Evolutionary conservation across 2,888 invertebrate species (phyloP).

Genomic region (Tinea pellionella): DNA sequence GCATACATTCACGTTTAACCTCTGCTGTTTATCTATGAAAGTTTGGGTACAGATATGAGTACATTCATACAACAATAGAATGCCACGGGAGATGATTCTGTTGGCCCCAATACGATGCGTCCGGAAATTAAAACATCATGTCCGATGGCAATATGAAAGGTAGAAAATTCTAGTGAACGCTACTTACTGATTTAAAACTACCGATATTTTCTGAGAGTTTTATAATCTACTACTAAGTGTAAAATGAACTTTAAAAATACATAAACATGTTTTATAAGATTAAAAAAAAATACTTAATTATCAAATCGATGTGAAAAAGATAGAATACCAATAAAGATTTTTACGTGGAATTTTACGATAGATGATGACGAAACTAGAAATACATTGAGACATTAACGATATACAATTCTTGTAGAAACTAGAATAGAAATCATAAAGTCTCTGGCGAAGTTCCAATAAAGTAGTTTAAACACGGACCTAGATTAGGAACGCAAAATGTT

Average conservation of each 20-base stretch:
- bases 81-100: not conserved
- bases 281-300: too few relatives aligned
- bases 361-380: not conserved
- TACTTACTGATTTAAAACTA: too few relatives aligned
- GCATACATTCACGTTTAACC: too few relatives aligned
- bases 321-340: too few relatives aligned
- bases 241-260: too few relatives aligned
- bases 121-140: not conserved
- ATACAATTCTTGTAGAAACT: not conserved
- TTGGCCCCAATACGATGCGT: not conserved
- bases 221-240: too few relatives aligned
- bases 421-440: not conserved
- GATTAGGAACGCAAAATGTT: not conserved
- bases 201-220: too few relatives aligned
- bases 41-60: too few relatives aligned
- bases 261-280: too few relatives aligned
- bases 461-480: not conserved
- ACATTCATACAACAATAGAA: not conserved
- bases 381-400: not conserved
- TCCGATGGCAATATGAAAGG: not conserved
- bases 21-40: too few relatives aligned
- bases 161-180: too few relatives aligned
- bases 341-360: not conserved
- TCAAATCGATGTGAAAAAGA: too few relatives aligned
- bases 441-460: not conserved